Conservation (phyloP, 2,797 vertebrate species). For the Sorex maritimensis region DNA sequence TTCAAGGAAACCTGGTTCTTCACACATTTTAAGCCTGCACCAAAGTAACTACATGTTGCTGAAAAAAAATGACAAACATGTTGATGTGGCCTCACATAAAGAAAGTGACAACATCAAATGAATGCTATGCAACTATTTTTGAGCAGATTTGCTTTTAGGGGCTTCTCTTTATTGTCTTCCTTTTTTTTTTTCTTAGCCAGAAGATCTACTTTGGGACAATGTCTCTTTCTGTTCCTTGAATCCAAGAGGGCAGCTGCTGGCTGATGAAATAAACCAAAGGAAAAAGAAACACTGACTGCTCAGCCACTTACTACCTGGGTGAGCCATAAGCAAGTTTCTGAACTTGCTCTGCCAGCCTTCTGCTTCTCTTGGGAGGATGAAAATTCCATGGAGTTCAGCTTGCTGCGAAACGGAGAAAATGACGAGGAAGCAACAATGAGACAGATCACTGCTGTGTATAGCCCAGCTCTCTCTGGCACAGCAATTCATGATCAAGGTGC, state of each 20-base stretch:
- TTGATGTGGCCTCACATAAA: not conserved
- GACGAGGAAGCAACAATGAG: not conserved
- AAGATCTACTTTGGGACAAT: not conserved
- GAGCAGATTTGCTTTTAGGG: not conserved
- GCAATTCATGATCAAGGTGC: not conserved
- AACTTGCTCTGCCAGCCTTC: not conserved
- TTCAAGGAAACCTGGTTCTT: not conserved
- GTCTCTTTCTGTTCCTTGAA: not conserved
- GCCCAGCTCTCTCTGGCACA: not conserved
- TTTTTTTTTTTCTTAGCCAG: not conserved
- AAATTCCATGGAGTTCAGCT: not conserved
- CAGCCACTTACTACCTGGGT: not conserved
- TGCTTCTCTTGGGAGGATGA: not conserved
- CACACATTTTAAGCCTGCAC: not conserved
- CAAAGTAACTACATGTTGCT: not conserved
- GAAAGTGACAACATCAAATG: not conserved
- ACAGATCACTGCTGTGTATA: not conserved
- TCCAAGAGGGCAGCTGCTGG: not conserved
- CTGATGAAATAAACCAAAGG: not conserved
- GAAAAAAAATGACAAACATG: not conserved
- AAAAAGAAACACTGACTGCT: not conserved
- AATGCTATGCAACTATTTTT: not conserved
- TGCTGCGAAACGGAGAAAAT: slow-evolving; percentile 30
- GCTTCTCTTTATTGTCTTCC: not conserved
- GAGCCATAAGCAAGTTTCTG: not conserved